Base-by-base conservation (phyloP, 2,113 vertebrate genomes). In the Phalacrocorax carbo region DNA sequence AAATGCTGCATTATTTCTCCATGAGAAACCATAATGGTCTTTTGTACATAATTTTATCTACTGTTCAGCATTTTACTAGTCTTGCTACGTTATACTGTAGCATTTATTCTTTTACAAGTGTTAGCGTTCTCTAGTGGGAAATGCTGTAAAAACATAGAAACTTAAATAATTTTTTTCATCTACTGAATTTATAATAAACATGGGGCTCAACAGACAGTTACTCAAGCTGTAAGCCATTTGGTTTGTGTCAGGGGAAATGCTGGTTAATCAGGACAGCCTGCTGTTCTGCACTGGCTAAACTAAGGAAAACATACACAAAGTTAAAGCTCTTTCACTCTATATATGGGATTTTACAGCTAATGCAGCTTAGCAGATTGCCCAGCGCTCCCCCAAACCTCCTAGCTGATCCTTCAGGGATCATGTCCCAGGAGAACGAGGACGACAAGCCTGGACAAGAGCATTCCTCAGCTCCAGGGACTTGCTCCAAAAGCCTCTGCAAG, bases 91-190 rank as follows among this genome's bases (percentile, higher is more conserved):
- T 92, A 88, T 49, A 88, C 46, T 84, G 60, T 13, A 86, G 82
- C 77, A 95, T 83, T 95, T 94, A 92, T 71, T 96, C 72, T 90
- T 96, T 95, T 94, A 90, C 90, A 92, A 93, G 79, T 94, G 73
- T 90, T 77, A 83, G 85, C 0, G 4, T 92, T 96, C 82, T 95
- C 93, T 95, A 82, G 68, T 90, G 92, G 92, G 88, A 96, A 97
- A 96, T 60, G 60, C 58, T 94, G 76, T 92, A 96, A 96, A 93
- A 91, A 48, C 48, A 71, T 2, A 83, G 71, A 90, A 92, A 93
- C 68, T 73, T 72, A 90, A 96, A 93, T 96, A 49, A 55, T 90
- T 96, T 96, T 90, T 96, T 97, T 96, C 84, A 96, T 96, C 84
- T 96, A 60, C 57, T 78, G 64, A 89, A 83, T 93, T 96, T 96